phyloP scores from a whole-genome alignment of 2,888 invertebrate species.

The Gryllus longicercus region DNA sequence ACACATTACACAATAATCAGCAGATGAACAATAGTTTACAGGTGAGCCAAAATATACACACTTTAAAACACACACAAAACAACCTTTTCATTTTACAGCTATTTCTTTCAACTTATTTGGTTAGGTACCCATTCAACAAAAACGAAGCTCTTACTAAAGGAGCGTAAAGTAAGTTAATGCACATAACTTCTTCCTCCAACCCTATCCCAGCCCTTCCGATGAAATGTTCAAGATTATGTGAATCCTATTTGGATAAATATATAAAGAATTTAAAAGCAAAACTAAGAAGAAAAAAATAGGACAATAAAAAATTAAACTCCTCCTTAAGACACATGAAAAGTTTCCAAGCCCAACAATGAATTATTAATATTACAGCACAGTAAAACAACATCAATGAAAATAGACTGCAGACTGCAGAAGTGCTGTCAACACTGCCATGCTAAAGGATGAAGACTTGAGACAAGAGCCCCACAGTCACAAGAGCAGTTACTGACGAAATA shows the following conservation, averaged over 20 bases:
- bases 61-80: not conserved
- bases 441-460: not conserved
- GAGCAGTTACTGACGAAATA: not conserved
- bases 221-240: not conserved
- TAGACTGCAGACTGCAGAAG: not conserved
- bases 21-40: constrained; percentile 1
- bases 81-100: not conserved
- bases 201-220: constrained; percentile 17
- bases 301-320: not conserved
- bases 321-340: not conserved
- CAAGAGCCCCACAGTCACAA: not conserved
- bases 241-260: not conserved
- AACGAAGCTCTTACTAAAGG: not conserved
- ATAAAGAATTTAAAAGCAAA: no score
- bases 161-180: not conserved
- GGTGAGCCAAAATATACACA: not conserved
- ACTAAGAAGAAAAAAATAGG: not conserved
- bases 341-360: constrained; percentile 2
- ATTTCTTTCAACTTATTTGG: not conserved
- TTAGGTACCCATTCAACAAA: not conserved
- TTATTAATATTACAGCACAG: not conserved
- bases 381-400: not conserved
- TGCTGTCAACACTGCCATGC: constrained; percentile 17
- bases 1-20: not conserved
- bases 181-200: not conserved